Conservation (phyloP, 2,797 vertebrate species). For the Lophotriccus pileatus region DNA sequence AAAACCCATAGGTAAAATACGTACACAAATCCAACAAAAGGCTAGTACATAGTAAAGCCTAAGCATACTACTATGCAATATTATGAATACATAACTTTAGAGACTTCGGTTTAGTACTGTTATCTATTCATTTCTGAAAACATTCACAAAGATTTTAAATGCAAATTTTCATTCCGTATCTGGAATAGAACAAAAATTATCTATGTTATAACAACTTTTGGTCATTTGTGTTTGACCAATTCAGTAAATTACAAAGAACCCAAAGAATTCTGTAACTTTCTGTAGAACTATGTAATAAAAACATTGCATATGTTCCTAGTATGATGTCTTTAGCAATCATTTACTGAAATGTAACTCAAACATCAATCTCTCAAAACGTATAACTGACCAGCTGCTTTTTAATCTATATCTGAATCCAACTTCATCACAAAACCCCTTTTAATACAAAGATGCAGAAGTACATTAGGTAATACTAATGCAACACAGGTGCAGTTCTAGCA, state of each 20-base stretch:
- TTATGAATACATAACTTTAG: constrained; percentile 82
- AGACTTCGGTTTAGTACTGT: constrained; percentile 80
- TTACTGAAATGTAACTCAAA: constrained; percentile 85
- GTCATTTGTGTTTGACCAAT: constrained; percentile 79
- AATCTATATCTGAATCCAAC: constrained; percentile 75
- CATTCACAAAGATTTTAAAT: constrained; percentile 83
- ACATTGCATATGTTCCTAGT: constrained; percentile 84
- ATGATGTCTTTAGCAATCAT: constrained; percentile 84
- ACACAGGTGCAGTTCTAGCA: constrained; percentile 77
- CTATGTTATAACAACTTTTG: constrained; percentile 80
- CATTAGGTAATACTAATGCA: constrained; percentile 83
- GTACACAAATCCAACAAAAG: constrained; percentile 92
- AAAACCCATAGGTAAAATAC: constrained; percentile 98
- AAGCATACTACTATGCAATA: constrained; percentile 86
- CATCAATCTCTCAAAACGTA: constrained; percentile 78
- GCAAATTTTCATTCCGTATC: constrained; percentile 82
- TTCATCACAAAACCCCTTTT: constrained; percentile 78
- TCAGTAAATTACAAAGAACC: constrained; percentile 83
- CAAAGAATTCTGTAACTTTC: constrained; percentile 79
- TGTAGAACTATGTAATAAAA: constrained; percentile 81
- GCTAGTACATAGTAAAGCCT: constrained; percentile 90
- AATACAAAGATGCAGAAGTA: constrained; percentile 82
- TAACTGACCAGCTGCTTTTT: constrained; percentile 75
- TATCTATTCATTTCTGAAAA: constrained; percentile 84
- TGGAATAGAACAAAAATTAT: constrained; percentile 80